phyloP scores from a whole-genome alignment of 2,797 vertebrate genomes.

The Iguana delicatissima region DNA sequence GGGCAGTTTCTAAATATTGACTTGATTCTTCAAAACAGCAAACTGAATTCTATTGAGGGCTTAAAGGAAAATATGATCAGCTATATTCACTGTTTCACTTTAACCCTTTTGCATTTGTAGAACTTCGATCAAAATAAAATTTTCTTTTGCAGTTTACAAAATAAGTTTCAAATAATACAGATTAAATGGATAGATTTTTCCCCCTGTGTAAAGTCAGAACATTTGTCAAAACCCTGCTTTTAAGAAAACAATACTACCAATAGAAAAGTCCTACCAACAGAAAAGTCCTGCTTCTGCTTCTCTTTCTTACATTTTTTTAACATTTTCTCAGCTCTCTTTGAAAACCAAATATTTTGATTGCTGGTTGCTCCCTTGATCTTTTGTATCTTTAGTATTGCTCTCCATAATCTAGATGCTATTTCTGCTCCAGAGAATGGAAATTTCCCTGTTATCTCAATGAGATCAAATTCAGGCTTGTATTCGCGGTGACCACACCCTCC shows the following conservation, averaged over 20 bases:
- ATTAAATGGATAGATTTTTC: too few relatives aligned
- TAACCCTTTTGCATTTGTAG: neutral
- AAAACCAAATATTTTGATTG: slow-evolving; percentile 29
- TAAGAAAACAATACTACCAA: neutral
- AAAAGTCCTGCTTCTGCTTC: neutral
- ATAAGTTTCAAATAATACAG: neutral
- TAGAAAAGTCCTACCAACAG: neutral
- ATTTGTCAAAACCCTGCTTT: neutral
- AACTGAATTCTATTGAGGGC: neutral
- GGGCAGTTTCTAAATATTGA: neutral
- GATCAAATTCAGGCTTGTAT: slow-evolving; percentile 6
- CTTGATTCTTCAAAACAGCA: slow-evolving; percentile 22
- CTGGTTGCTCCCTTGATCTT: slow-evolving; percentile 19
- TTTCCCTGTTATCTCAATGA: neutral
- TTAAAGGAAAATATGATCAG: neutral
- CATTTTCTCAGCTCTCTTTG: neutral
- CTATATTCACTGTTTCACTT: neutral
- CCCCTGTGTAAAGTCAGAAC: neutral
- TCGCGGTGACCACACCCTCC: neutral
- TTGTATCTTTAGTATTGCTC: neutral
- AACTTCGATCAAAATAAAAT: neutral
- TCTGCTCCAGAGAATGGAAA: slow-evolving; percentile 15
- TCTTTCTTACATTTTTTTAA: neutral
- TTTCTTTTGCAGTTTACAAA: neutral
- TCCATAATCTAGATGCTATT: slow-evolving; percentile 6